Percentiles rank a stretch among this genome's conserved stretches.
Conservation (phyloP, 2,888 invertebrate genomes). For the Camponotus fellah region DNA sequence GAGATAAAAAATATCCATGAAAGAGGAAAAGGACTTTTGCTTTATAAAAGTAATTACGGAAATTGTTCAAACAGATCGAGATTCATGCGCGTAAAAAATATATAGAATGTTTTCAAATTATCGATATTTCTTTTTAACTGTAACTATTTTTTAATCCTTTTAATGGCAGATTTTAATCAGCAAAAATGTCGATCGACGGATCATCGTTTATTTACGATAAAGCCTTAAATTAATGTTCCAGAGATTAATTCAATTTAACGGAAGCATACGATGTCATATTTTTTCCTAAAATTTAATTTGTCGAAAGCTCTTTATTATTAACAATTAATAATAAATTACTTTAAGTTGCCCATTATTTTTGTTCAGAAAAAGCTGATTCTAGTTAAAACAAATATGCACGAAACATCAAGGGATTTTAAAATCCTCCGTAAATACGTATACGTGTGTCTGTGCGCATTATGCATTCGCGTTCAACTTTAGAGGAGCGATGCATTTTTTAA, state of each 20-base stretch:
- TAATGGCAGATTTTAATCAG: neutral
- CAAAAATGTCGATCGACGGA: neutral
- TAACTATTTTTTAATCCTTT: neutral
- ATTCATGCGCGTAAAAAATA: neutral
- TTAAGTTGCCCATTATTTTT: neutral
- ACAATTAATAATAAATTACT: conserved; percentile 22
- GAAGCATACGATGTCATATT: neutral
- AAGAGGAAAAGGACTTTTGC: conserved; percentile 64
- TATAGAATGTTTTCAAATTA: neutral
- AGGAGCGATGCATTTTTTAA: conserved; percentile 70
- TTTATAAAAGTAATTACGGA: conserved; percentile 79
- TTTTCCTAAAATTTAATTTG: conserved; percentile 20
- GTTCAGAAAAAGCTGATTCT: neutral
- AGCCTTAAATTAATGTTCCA: conserved; percentile 26
- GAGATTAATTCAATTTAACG: neutral
- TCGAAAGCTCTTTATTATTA: conserved; percentile 9
- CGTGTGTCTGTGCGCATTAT: neutral
- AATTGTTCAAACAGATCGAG: conserved; percentile 74
- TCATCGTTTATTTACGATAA: neutral
- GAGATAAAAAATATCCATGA: conserved; percentile 47
- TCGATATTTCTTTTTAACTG: neutral
- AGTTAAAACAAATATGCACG: neutral
- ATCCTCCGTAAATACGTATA: neutral
- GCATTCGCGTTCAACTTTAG: conserved; percentile 64
- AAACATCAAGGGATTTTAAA: neutral